Conservation (phyloP, 2,113 vertebrate genomes). For the Etia nguti region DNA sequence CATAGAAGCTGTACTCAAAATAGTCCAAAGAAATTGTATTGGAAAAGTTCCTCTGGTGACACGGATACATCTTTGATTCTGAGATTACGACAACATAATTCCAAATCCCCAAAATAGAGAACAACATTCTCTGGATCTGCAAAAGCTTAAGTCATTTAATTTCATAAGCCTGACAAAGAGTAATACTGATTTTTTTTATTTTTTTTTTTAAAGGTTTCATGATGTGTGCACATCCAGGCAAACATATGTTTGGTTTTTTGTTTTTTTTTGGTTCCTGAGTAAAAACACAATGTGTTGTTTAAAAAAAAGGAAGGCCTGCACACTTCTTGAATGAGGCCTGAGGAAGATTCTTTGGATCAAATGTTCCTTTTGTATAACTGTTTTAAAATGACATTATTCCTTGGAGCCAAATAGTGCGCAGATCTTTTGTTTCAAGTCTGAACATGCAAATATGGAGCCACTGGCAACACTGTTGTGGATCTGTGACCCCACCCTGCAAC, state of each 20-base stretch:
- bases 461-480: not conserved
- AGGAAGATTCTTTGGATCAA: not conserved
- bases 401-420: not conserved
- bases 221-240: not conserved
- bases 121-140: not conserved
- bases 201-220: not conserved
- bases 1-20: slow-evolving; percentile 8
- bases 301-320: not conserved
- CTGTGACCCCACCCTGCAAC: not conserved
- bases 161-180: not conserved
- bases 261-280: not conserved
- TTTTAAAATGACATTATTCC: not conserved
- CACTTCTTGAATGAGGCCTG: not conserved
- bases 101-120: not conserved
- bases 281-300: not conserved
- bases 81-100: not conserved
- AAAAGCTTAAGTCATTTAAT: not conserved
- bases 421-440: not conserved
- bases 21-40: not conserved
- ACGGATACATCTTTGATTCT: not conserved
- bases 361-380: not conserved
- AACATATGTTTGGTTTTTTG: accelerated
- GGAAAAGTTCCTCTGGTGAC: not conserved
- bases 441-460: not conserved
- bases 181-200: not conserved